Percentiles rank a stretch among this genome's conserved stretches.
Evolutionary conservation across 2,888 invertebrate species (phyloP).

Genomic region (Xestobium rufovillosum): DNA sequence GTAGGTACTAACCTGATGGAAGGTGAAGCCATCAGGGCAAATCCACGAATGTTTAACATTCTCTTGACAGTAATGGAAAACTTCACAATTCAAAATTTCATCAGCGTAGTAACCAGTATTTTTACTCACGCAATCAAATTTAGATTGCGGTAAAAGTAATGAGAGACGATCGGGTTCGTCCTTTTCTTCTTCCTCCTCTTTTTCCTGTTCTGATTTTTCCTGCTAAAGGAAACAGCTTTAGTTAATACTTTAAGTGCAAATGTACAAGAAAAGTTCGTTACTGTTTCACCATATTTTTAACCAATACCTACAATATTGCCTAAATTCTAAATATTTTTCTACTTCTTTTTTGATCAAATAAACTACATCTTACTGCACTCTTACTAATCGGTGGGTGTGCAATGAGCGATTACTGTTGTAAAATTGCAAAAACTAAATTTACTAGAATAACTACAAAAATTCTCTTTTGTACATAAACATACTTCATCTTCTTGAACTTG

Average conservation of each 20-base stretch:
- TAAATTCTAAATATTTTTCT: too few relatives aligned
- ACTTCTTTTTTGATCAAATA: too few relatives aligned
- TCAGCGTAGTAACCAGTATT: conserved; percentile 89
- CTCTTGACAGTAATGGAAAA: conserved; percentile 90
- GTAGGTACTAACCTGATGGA: conserved; percentile 62
- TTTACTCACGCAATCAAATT: conserved; percentile 71
- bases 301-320: too few relatives aligned
- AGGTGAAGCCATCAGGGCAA: conserved; percentile 84
- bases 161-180: conserved; percentile 81
- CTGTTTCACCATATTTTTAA: too few relatives aligned
- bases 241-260: background rate
- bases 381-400: too few relatives aligned
- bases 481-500: too few relatives aligned
- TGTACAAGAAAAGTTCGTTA: background rate
- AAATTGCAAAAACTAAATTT: too few relatives aligned
- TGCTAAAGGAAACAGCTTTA: conserved; percentile 24
- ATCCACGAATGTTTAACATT: conserved; percentile 88
- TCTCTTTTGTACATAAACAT: too few relatives aligned
- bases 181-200: conserved; percentile 65
- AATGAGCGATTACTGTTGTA: too few relatives aligned
- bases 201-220: conserved; percentile 28
- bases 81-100: conserved; percentile 79
- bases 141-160: conserved; percentile 70
- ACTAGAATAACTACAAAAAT: too few relatives aligned
- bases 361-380: too few relatives aligned